phyloP scores from a whole-genome alignment of 2,888 invertebrate genomes.

The Lycophotia porphyrea region DNA sequence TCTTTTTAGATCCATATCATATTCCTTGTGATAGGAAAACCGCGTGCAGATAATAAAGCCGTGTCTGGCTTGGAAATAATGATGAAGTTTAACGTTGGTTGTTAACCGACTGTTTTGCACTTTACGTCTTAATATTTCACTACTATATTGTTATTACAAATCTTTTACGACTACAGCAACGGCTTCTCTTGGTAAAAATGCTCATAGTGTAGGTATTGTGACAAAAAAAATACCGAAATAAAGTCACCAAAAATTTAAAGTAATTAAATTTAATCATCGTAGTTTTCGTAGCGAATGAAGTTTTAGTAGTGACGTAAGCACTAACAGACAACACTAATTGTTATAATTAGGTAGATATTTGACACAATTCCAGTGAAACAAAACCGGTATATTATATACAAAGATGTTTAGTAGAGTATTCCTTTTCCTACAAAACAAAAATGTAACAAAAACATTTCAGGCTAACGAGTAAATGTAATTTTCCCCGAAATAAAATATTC shows the following conservation, averaged over 20 bases:
- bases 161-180: conserved; percentile 63
- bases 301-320: not conserved
- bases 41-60: conserved; percentile 66
- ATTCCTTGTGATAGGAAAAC: conserved; percentile 53
- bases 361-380: conserved; percentile 7
- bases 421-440: conserved; percentile 25
- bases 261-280: not conserved
- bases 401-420: not conserved
- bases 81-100: conserved; percentile 70
- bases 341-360: not conserved
- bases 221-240: not conserved
- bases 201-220: conserved; percentile 4
- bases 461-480: conserved; percentile 73
- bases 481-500: conserved; percentile 75
- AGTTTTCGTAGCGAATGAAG: conserved; percentile 6
- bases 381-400: not conserved
- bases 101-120: conserved; percentile 68
- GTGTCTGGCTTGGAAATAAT: conserved; percentile 67
- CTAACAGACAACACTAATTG: conserved; percentile 18
- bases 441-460: conserved; percentile 71
- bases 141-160: conserved; percentile 69
- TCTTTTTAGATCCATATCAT: conserved; percentile 58
- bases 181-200: conserved; percentile 57
- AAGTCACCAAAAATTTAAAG: conserved; percentile 2
- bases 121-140: conserved; percentile 71